Evolutionary conservation across 2,888 invertebrate genomes (phyloP).

Genomic region (Epistrophe eligans): DNA sequence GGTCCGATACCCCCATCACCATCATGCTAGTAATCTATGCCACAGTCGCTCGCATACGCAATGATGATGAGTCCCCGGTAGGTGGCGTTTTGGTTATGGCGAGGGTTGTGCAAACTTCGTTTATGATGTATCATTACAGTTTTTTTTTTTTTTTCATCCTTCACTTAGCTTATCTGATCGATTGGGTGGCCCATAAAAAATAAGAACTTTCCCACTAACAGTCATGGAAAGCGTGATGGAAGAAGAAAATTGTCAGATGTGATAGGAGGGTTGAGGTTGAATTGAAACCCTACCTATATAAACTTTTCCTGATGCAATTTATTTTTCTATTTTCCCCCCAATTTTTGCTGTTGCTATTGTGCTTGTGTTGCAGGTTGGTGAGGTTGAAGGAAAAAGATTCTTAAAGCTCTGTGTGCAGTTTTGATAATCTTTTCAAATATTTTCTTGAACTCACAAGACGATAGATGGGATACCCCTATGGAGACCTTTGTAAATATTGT

Average conservation of each 20-base stretch:
- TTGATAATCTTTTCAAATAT: constrained; percentile 41
- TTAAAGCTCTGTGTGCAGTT: constrained; percentile 31
- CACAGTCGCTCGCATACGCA: constrained; percentile 27
- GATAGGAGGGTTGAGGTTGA: constrained; percentile 8
- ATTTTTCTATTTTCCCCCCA: not conserved
- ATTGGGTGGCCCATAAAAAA: constrained; percentile 58
- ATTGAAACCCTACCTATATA: not conserved
- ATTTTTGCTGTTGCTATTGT: not conserved
- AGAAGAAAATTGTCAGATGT: constrained; percentile 49
- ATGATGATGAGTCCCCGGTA: constrained; percentile 50
- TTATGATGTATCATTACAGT: constrained; percentile 64
- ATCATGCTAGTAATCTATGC: constrained; percentile 27
- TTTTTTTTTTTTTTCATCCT: constrained; percentile 5
- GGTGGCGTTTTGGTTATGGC: constrained; percentile 13
- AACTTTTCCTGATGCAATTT: constrained; percentile 26
- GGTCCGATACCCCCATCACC: constrained; percentile 13
- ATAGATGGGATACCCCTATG: constrained; percentile 5
- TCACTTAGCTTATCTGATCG: constrained; percentile 56
- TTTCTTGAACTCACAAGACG: constrained; percentile 9
- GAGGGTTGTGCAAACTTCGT: constrained; percentile 32
- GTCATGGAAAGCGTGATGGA: constrained; percentile 10
- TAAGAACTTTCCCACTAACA: constrained; percentile 42
- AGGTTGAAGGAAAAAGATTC: not conserved
- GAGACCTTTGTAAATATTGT: constrained; percentile 27
- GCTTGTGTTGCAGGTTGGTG: not conserved